A percentile compares a stretch with the other conserved stretches of the same genome.
Evolutionary conservation across 2,797 vertebrate genomes (phyloP).

Genomic region (Peromyscus nudipes): DNA sequence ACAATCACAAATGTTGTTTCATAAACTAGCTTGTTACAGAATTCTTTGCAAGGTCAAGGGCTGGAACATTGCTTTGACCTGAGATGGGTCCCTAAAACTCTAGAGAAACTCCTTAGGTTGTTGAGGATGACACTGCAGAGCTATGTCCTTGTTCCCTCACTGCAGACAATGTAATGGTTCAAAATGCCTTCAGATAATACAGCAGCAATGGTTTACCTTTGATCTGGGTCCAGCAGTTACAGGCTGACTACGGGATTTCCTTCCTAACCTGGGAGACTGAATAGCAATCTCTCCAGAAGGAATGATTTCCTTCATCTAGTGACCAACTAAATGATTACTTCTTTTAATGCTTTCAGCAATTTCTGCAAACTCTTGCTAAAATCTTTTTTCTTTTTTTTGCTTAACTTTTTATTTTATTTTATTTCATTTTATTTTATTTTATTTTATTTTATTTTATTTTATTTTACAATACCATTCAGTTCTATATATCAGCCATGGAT

Average conservation of each 20-base stretch:
- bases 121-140: neutral
- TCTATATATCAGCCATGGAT: too few species aligned
- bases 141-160: neutral
- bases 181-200: neutral
- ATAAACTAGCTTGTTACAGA: neutral
- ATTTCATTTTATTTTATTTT: too few species aligned
- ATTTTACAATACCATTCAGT: too few species aligned
- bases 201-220: neutral
- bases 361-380: neutral
- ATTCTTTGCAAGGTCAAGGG: neutral
- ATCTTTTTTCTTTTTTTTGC: too few species aligned
- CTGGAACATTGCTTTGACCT: neutral
- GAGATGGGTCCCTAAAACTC: neutral
- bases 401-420: too few species aligned
- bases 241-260: neutral
- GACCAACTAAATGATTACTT: neutral
- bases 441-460: too few species aligned
- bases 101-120: neutral
- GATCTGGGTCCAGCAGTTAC: neutral
- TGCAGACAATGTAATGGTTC: neutral
- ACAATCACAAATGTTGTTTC: neutral
- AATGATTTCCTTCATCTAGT: neutral
- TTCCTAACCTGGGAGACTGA: neutral
- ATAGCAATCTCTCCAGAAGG: neutral
- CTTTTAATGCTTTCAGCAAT: neutral